Conservation (phyloP, 2,113 vertebrate genomes). For the Erythrolamprus reginae region DNA sequence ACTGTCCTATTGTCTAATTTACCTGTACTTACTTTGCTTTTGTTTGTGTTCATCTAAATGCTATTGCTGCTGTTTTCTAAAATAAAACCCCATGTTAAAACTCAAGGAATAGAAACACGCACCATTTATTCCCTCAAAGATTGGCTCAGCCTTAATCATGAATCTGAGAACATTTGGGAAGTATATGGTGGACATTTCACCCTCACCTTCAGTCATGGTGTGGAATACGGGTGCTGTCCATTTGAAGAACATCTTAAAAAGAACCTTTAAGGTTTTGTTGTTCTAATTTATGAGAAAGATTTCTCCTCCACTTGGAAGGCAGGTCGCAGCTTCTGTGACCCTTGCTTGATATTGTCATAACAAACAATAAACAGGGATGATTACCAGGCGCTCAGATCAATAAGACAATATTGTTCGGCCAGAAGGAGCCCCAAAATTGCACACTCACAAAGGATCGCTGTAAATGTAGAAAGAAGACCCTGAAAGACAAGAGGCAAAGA, state of each 20-base stretch:
- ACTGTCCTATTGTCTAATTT: too few species aligned
- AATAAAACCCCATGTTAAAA: neutral
- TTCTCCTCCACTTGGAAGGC: neutral
- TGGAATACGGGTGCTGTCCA: neutral
- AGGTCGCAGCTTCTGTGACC: neutral
- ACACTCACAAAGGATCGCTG: neutral
- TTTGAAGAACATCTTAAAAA: neutral
- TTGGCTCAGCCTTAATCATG: too few species aligned
- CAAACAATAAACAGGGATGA: neutral
- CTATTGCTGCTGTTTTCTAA: neutral
- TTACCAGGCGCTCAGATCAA: slow-evolving; percentile 30
- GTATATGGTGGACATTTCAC: too few species aligned
- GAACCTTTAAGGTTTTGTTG: neutral
- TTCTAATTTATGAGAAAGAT: neutral
- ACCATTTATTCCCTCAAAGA: neutral
- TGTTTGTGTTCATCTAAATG: too few species aligned
- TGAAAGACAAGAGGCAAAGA: neutral
- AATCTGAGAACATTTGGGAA: neutral
- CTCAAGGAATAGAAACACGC: neutral
- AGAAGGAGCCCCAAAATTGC: neutral
- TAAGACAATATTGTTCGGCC: slow-evolving; percentile 22
- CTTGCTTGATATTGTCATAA: slow-evolving; percentile 3
- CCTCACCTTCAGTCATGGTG: neutral
- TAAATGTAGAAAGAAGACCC: slow-evolving; percentile 32
- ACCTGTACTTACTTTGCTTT: too few species aligned